Evolutionary conservation across 2,113 vertebrate species (phyloP).

Genomic region (Cyanoramphus novaezelandiae): DNA sequence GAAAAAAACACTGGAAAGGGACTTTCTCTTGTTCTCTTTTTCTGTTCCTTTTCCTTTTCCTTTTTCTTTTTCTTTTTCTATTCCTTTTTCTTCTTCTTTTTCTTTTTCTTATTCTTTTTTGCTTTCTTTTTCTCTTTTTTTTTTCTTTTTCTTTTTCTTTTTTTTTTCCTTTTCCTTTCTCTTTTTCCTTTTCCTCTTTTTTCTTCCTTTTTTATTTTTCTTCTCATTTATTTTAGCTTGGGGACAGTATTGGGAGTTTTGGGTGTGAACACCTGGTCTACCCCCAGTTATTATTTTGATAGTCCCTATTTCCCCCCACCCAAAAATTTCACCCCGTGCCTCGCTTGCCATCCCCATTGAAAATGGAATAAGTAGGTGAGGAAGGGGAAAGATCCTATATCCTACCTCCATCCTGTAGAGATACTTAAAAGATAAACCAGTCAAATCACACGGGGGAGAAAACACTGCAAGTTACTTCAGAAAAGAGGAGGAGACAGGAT

Average conservation of each 20-base stretch:
- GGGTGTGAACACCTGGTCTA: neutral
- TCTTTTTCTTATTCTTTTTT: rapidly evolving
- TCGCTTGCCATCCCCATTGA: neutral
- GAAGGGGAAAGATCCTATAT: neutral
- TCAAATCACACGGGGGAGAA: neutral
- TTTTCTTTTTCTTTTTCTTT: too few species aligned
- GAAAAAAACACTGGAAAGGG: too few species aligned
- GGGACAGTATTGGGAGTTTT: neutral
- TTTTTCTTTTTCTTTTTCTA: too few species aligned
- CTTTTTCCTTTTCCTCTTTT: too few species aligned
- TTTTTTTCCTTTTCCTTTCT: too few species aligned
- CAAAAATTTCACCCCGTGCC: neutral
- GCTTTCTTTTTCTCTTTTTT: too few species aligned
- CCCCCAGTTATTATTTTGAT: neutral
- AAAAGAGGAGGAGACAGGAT: neutral
- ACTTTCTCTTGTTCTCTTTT: too few species aligned
- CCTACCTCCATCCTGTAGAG: neutral
- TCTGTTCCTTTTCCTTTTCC: too few species aligned
- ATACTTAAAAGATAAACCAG: neutral
- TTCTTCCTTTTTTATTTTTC: neutral
- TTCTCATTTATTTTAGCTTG: neutral
- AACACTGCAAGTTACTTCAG: neutral
- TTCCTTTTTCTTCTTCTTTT: too few species aligned
- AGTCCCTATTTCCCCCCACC: neutral
- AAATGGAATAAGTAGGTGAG: neutral